These are phyloP conservation scores for Axea sp. DNA, from an alignment of 2,888 invertebrate genomes.

Conservation along the genomic window DNA sequence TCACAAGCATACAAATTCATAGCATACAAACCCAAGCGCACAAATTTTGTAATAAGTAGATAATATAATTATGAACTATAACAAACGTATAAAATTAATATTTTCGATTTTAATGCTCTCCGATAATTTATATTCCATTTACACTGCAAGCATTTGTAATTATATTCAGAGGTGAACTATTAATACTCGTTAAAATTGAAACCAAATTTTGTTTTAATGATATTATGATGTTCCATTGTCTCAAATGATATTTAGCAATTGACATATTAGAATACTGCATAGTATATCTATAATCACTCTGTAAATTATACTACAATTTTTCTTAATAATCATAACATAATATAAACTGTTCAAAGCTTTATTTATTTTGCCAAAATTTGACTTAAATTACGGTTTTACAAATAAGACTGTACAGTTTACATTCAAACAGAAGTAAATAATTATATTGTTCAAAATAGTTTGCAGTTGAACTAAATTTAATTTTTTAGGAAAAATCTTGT, in stretches of 20 bases:
- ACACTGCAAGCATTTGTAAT: not conserved
- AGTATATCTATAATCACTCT: not conserved
- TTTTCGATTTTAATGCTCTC: not conserved
- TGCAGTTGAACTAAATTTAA: not conserved
- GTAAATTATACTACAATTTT: not conserved
- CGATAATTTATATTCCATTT: not conserved
- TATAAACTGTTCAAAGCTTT: not conserved
- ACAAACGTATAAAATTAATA: not conserved
- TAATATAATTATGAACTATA: not conserved
- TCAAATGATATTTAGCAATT: not conserved
- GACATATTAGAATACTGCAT: not conserved
- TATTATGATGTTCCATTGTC: not conserved
- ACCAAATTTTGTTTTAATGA: not conserved
- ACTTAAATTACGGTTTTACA: constrained; percentile 1
- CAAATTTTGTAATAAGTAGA: constrained; percentile 1
- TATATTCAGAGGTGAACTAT: not conserved
- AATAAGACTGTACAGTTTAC: constrained; percentile 17
- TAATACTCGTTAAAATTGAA: not conserved
- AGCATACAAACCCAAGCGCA: not conserved
- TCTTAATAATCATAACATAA: not conserved
- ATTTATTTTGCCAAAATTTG: not conserved
- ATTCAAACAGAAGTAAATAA: constrained; percentile 1
- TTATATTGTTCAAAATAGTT: not conserved
- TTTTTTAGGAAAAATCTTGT: not conserved
- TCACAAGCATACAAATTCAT: constrained; percentile 8